Base-by-base conservation (phyloP, 2,888 invertebrate species). In the Belgica antarctica region DNA sequence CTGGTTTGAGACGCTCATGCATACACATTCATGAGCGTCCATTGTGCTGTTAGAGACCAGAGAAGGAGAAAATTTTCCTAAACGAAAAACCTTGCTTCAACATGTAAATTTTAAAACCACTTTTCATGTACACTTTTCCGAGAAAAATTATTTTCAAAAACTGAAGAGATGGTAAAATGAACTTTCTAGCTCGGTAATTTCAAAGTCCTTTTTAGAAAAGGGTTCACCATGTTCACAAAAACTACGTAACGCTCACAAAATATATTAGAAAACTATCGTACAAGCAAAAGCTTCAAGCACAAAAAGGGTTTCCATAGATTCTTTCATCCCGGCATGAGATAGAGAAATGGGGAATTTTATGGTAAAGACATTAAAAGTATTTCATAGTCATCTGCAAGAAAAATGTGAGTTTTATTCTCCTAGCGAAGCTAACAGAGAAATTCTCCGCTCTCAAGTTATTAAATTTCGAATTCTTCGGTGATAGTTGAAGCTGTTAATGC, bases 61-160 rank as follows among this genome's bases (percentile, higher is more conserved):
- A 59, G 59, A 59, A 27, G 4, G n/a, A 22, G 59, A n/a, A 59
- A 27, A 59, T 7, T 59, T 59, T 59, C 59, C 52, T 27, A 65
- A 65, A 65, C 28, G 65, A 65, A 65, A 65, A 65, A 47, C 65
- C 65, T 65, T 65, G 65, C 65, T 65, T 19, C 41, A 28, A 65
- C 47, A 65, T 65, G 65, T 65, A 65, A 65, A 47, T 65, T 65
- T 65, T 65, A 65, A 65, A 65, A 65, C 65, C 65, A 65, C 65
- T 65, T 65, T 65, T 65, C 65, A 65, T 65, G 65, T 65, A 41
- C 46, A 15, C 27, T n/a, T 59, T 59, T 59, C n/a, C 25, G 59
- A 19, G n/a, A n/a, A n/a, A 59, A 59, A 59, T 59, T 22, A 59
- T 59, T 59, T 59, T 59, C 27, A 24, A 59, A 59, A 59, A 59